Evolutionary conservation across 30 jellyfish, hydroid and myxozoan species (phyloP), one percentile per base, ranked within the genome.

Genomic region (Hydractinia echinata): DNA sequence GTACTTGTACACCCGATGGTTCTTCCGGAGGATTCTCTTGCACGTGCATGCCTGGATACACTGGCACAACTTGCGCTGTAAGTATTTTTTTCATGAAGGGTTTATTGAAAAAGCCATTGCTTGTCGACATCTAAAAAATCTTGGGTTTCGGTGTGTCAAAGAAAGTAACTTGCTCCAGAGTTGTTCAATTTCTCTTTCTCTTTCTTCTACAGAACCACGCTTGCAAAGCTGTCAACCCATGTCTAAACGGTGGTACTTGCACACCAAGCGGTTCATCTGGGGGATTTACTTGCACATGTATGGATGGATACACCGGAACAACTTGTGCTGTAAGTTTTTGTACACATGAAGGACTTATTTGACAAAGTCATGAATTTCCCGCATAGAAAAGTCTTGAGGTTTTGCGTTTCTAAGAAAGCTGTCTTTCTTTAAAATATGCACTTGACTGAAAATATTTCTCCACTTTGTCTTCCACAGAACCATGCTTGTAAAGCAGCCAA

Each of bases 41-140:
- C 54, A 89, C 72, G 72, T 87, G 96, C 82, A 87, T 79, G 69
- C 88, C 96, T 4, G 96, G 96, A 15, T 82, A 64, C 56, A 82
- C 76, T 72, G 96, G 96, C 6, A 87, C 82, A 55, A 88, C 87
- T 3, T 87, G 72, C 84, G 77, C 74, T 6, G 74, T 64, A 64
- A 6, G 74, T 64, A 30, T 30, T 30, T 30, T n/a, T 2, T 30
- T 30, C 44, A 2, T 30, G 44, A 30, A 30, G 44, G 44, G 44
- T 30, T 30, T 30, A 30, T 30, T 30, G 2, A 30, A 30, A 30
- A 30, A 30, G 44, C 44, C 44, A 30, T 30, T 30, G 44, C 44
- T 30, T 30, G 44, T 30, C 44, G 44, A 30, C 44, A 30, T 30
- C 44, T 30, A 30, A 30, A 30, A 30, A 30, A 30, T 30, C 44